Base-by-base conservation (phyloP, 53 echinoderm and acorn worm species). In the Holothuria leucospilota region DNA sequence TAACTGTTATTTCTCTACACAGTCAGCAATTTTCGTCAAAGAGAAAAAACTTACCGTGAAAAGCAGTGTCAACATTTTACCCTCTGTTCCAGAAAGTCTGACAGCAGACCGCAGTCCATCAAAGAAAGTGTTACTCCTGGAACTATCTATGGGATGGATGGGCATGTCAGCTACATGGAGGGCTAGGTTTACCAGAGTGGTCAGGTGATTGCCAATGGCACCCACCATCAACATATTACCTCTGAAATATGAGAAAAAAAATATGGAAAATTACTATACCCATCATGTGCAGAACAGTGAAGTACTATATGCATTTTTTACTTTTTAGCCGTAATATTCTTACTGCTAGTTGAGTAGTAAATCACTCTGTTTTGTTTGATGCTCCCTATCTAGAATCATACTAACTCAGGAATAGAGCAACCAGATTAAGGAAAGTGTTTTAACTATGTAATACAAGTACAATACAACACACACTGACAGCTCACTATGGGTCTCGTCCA, bases 81-180 rank as follows among this genome's bases (percentile, higher is more conserved):
- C 97, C 74, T 97, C 97, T 29, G 97, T 97, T 28, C 95, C 97
- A 34, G 97, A 89, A 0, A 97, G 89, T 62, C 97, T 79, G 51
- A 97, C 94, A 13, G 97, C 97, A 14, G 97, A 97, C 11, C 97
- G 91, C 40, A 97, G 90, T 6, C 97, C 97, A 87, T 97, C 97
- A 86, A 97, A 97, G 92, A 97, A 97, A 34, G 91, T 97, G 73
- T 97, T 97, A 25, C 81, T 69, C 62, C 91, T 86, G 34, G 97
- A 93, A 29, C 95, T 87, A 68, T 97, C 97, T 18, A 97, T 97
- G 38, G 95, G 92, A 72, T 97, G 97, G 51, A 93, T 92, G 20
- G 97, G 95, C 97, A 97, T 97, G 86, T 97, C 97, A 16, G 97
- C 97, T 10, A 97, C 97, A 52, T 97, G 97, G 21, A 97, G 87